Conservation (phyloP, 1,140 invertebrate species). For the Trachymyrmex cornetzi region DNA sequence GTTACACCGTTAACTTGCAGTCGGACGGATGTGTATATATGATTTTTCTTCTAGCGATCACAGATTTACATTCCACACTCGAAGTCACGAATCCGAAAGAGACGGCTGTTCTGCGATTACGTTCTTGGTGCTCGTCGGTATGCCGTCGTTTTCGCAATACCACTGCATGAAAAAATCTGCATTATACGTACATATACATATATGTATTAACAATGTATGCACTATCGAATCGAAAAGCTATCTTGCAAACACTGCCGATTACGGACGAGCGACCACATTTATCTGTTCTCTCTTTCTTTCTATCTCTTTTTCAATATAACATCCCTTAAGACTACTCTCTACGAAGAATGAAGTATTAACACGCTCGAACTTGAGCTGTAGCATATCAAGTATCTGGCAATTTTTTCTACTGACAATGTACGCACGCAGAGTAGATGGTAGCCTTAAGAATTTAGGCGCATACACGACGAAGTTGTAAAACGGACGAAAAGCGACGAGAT, state of each 20-base stretch:
- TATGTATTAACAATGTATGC: slow-evolving; percentile 34
- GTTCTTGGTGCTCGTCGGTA: slow-evolving; percentile 61
- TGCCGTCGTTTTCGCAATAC: slow-evolving; percentile 69
- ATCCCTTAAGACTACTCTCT: slow-evolving; percentile 59
- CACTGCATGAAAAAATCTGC: neutral
- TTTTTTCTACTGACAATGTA: slow-evolving; percentile 40
- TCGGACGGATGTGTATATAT: slow-evolving; percentile 38
- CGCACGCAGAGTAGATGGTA: slow-evolving; percentile 46
- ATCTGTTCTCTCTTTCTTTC: slow-evolving; percentile 26
- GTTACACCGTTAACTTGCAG: slow-evolving; percentile 19
- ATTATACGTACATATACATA: slow-evolving; percentile 1
- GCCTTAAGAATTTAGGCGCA: slow-evolving; percentile 62
- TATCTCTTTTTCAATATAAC: neutral
- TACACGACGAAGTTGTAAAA: slow-evolving; percentile 64
- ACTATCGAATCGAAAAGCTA: slow-evolving; percentile 57
- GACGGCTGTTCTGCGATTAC: slow-evolving; percentile 52
- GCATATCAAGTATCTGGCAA: slow-evolving; percentile 21
- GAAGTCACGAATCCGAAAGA: slow-evolving; percentile 57
- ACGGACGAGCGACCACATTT: slow-evolving; percentile 62
- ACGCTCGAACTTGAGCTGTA: slow-evolving; percentile 15
- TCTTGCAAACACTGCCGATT: slow-evolving; percentile 71
- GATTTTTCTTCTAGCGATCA: slow-evolving; percentile 59
- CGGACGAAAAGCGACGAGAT: slow-evolving; percentile 72
- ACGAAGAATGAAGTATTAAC: slow-evolving; percentile 50
- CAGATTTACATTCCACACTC: slow-evolving; percentile 70